A percentile compares a stretch with the other conserved stretches of the same genome.
These are phyloP conservation scores for Paralichthys olivaceus DNA, from an alignment of 2,113 vertebrate species.

Conservation along the genomic window DNA sequence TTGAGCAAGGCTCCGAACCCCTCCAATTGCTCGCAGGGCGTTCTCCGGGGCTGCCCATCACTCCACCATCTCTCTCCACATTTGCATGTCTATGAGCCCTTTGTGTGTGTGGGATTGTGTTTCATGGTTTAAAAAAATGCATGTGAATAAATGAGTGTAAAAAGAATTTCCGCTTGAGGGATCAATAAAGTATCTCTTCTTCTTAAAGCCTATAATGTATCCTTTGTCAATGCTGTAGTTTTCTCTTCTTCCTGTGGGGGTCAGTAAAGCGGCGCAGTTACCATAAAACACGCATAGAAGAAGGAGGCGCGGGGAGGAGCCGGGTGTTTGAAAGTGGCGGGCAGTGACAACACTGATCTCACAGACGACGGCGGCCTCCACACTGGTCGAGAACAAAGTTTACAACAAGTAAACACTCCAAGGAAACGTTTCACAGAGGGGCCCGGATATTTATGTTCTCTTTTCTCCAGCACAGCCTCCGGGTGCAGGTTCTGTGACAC, in stretches of 20 bases:
- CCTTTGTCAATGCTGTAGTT: not conserved
- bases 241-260: conserved; percentile 31
- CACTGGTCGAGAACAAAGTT: not conserved
- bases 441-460: accelerated
- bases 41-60: too few relatives aligned
- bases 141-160: too few relatives aligned
- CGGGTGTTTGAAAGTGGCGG: conserved; percentile 83
- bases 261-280: not conserved
- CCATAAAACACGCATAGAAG: conserved; percentile 5
- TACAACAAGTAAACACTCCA: not conserved
- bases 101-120: too few relatives aligned
- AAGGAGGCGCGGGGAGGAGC: conserved; percentile 62
- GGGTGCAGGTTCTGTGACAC: conserved; percentile 1
- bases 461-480: not conserved
- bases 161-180: too few relatives aligned
- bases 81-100: too few relatives aligned
- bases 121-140: too few relatives aligned
- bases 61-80: too few relatives aligned
- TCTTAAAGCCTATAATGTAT: not conserved
- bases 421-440: not conserved
- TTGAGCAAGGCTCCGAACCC: too few relatives aligned
- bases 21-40: too few relatives aligned
- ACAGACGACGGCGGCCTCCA: accelerated
- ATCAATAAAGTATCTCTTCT: too few relatives aligned
- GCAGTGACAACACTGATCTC: conserved; percentile 15